These are phyloP conservation scores for Watsonalla binaria DNA, from an alignment of 2,888 invertebrate genomes.

Conservation along the genomic window DNA sequence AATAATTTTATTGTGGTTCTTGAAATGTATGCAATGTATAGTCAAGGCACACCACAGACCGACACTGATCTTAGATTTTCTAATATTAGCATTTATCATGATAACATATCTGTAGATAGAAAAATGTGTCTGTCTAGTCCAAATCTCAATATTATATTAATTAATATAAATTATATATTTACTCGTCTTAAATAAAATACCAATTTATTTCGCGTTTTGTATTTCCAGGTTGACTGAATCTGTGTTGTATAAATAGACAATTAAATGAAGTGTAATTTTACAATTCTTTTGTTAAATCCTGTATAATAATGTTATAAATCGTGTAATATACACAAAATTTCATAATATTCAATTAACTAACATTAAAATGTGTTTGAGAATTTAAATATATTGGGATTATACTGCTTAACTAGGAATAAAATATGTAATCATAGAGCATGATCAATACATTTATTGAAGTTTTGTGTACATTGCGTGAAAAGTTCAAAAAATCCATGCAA, in stretches of 20 bases:
- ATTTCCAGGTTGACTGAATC: constrained; percentile 70
- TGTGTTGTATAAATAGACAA: constrained; percentile 47
- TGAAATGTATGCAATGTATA: constrained; percentile 61
- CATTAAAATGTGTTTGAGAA: no score
- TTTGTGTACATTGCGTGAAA: constrained; percentile 2
- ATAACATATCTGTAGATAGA: constrained; percentile 79
- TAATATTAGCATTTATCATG: constrained; percentile 77
- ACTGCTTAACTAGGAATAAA: neutral
- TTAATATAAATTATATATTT: constrained; percentile 62
- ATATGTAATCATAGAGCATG: neutral
- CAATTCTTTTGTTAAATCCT: constrained; percentile 22
- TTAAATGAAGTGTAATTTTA: constrained; percentile 16
- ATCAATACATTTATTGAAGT: constrained; percentile 3
- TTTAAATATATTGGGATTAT: no score
- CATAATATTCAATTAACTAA: constrained; percentile 1
- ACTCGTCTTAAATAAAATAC: constrained; percentile 58
- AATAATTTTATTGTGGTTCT: constrained; percentile 46
- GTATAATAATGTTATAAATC: constrained; percentile 4
- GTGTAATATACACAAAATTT: constrained; percentile 22
- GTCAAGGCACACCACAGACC: constrained; percentile 57
- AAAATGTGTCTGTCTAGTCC: constrained; percentile 75
- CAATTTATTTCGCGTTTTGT: constrained; percentile 52
- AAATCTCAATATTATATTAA: constrained; percentile 65
- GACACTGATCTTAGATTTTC: constrained; percentile 71
- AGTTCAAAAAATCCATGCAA: neutral